Base-by-base conservation (phyloP, 2,113 vertebrate genomes). In the Hystrix brachyura region DNA sequence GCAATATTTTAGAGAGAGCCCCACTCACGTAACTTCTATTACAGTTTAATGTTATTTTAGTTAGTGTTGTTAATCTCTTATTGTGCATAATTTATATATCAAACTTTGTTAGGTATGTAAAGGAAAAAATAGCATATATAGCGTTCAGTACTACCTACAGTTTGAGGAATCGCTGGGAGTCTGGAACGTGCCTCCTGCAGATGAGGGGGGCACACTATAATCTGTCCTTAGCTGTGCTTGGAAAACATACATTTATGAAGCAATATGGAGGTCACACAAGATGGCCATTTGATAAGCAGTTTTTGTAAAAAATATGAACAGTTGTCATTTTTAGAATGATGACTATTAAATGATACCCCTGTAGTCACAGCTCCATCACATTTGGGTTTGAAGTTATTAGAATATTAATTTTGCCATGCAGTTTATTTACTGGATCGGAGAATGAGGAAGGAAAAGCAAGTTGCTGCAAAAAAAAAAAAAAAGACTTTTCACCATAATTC, bases 261-360 rank as follows among this genome's bases (percentile, higher is more conserved):
- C 1, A n/a, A 4, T 8, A 13, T 60, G 43, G 13, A 80, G 51
- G 43, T 1, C 84, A 84, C 21, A 48, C 21, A 82, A 23, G 69
- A 67, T 6, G 32, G 51, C 57, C 81, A 46, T 65, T 96, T n/a
- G n/a, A 48, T 82, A 46, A 65, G 43, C 23, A 46, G 34, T 87
- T 96, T n/a, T 23, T 69, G 55, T 85, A 3, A 71, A 92, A 94
- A 95, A 82, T 69, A 55, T 23, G 48, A 90, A 83, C 17, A 65
- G 18, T 32, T n/a, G 7, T 67, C 81, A n/a, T 34, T 94, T 94
- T 59, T 91, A 15, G 23, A 89, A 94, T 83, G 27, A 48, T 96
- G 55, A 86, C 55, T 93, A 95, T 69, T 93, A 81, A 90, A 53
- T 92, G 60, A 90, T 71, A 93, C 9, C 17, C 59, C 34, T 90